phyloP scores from a whole-genome alignment of 2,888 invertebrate genomes.

The Dorcus parallelipipedus region DNA sequence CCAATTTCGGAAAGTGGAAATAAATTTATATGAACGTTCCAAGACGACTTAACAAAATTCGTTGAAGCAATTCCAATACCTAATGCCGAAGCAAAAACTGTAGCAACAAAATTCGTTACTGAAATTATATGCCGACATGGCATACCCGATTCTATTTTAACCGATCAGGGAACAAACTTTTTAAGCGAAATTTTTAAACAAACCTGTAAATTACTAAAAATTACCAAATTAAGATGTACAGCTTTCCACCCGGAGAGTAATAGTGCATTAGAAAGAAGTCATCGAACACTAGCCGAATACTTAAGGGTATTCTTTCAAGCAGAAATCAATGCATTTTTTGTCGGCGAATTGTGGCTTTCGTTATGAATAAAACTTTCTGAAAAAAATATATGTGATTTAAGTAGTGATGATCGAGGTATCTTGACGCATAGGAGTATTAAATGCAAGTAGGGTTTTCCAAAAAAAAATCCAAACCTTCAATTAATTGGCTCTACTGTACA shows the following conservation, averaged over 20 bases:
- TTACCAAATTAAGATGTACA: conserved; percentile 26
- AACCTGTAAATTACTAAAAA: conserved; percentile 29
- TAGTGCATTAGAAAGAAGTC: conserved; percentile 33
- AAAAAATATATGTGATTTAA: too few relatives aligned
- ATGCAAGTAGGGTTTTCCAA: too few relatives aligned
- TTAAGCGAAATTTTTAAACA: conserved; percentile 30
- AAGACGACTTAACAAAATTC: conserved; percentile 38
- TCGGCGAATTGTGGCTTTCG: too few relatives aligned
- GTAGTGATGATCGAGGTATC: too few relatives aligned
- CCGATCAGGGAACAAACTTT: conserved; percentile 34
- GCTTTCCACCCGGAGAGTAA: conserved; percentile 31
- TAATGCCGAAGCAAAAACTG: conserved; percentile 33
- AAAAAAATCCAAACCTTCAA: too few relatives aligned
- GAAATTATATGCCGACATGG: conserved; percentile 30
- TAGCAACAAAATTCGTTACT: conserved; percentile 28
- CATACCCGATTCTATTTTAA: conserved; percentile 30
- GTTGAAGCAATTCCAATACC: conserved; percentile 32
- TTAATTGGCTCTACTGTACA: too few relatives aligned
- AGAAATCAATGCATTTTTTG: too few relatives aligned
- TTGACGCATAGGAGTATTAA: too few relatives aligned
- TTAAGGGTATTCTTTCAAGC: too few relatives aligned
- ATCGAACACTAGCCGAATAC: conserved; percentile 31
- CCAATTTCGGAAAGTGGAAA: conserved; percentile 28
- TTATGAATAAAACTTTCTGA: too few relatives aligned
- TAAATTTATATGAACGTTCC: conserved; percentile 30